Conservation (phyloP, 1,140 invertebrate species). For the Maniola jurtina region DNA sequence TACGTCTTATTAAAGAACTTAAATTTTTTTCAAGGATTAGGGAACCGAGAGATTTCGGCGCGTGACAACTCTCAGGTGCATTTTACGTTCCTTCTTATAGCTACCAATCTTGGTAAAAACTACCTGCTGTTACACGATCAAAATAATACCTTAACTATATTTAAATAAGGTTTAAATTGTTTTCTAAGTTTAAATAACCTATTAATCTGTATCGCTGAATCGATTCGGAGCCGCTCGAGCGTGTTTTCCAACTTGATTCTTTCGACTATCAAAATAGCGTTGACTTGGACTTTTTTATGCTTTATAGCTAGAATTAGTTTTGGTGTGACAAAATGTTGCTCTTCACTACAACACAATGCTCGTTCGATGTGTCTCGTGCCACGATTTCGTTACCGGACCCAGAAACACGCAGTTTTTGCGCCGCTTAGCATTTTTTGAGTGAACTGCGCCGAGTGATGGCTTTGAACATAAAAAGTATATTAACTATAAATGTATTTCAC, state of each 20-base stretch:
- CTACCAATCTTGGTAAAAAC: constrained; percentile 46
- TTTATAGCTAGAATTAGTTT: constrained; percentile 41
- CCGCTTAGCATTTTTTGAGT: constrained; percentile 44
- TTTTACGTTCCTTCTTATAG: constrained; percentile 53
- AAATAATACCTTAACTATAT: constrained; percentile 29
- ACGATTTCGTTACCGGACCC: constrained; percentile 52
- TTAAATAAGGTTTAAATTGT: constrained; percentile 19
- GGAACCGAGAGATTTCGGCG: constrained; percentile 50
- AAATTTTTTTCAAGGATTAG: constrained; percentile 29
- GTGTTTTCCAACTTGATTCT: constrained; percentile 30
- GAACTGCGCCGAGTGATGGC: constrained; percentile 47
- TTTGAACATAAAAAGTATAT: constrained; percentile 17
- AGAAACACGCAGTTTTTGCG: constrained; percentile 40
- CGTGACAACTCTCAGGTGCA: constrained; percentile 68
- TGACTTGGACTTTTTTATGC: constrained; percentile 22
- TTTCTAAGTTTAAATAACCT: constrained; percentile 3
- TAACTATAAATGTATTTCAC: neutral
- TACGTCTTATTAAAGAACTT: too few species aligned
- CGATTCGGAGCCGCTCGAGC: constrained; percentile 21
- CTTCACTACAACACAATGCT: constrained; percentile 51
- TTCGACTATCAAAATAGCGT: constrained; percentile 29
- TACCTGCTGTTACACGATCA: constrained; percentile 21
- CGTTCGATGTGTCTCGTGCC: constrained; percentile 69
- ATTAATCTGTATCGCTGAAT: constrained; percentile 33
- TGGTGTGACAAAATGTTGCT: constrained; percentile 58